Evolutionary conservation across 2,888 invertebrate species (phyloP).

Genomic region (Pyrocoelia pectoralis): DNA sequence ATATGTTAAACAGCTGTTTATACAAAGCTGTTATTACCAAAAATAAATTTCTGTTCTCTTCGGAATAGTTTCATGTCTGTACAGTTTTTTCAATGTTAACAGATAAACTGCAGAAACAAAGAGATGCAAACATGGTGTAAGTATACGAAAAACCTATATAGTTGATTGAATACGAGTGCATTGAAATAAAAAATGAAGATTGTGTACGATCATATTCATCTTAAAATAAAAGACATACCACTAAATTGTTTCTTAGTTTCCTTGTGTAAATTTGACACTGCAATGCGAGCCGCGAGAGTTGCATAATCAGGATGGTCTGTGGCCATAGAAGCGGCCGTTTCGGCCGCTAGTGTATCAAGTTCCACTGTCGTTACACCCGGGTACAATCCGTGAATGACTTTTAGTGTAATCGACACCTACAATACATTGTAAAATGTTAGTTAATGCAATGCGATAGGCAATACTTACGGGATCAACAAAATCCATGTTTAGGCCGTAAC

Average conservation of each 20-base stretch:
- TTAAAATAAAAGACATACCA: conserved; percentile 62
- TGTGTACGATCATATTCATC: no score
- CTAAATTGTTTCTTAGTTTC: conserved; percentile 96
- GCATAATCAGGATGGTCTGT: conserved; percentile 98
- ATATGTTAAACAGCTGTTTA: no score
- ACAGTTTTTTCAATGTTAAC: no score
- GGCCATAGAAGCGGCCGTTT: conserved; percentile 98
- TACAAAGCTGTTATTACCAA: no score
- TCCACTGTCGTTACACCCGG: conserved; percentile 97
- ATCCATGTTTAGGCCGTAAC: conserved; percentile 95
- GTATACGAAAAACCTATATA: no score
- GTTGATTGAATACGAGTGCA: no score
- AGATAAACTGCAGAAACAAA: no score
- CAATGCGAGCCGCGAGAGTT: conserved; percentile 86
- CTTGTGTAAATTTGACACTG: conserved; percentile 97
- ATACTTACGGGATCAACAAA: conserved; percentile 92
- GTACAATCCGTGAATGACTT: conserved; percentile 95
- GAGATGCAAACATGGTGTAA: no score
- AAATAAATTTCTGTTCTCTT: no score
- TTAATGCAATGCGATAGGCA: background rate
- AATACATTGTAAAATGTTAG: background rate
- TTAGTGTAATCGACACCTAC: conserved; percentile 83
- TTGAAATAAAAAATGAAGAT: no score
- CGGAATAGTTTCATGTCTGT: no score
- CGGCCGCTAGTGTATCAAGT: conserved; percentile 96